Evolutionary conservation across 2,113 vertebrate species (phyloP), one percentile per base, ranked within the genome.

Genomic region (Hydrolagus affinis): DNA sequence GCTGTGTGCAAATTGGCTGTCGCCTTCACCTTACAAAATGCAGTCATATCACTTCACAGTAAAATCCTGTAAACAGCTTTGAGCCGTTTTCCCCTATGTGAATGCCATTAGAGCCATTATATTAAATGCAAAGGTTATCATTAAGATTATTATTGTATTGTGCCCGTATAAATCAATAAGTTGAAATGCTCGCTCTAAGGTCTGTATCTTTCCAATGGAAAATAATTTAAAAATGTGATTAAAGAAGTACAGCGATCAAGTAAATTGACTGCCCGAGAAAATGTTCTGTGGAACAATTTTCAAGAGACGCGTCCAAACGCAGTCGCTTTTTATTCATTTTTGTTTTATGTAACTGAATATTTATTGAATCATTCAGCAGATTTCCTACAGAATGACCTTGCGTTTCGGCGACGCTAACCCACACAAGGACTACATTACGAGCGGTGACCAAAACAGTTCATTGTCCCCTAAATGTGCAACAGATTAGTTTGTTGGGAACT

Each of bases 221-320:
- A 44, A 3, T 44, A 3, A 3, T 44, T 44, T 44, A 44, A 44
- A 44, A 44, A 64, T 17, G 62, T 83, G 32, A 83, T 83, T 83
- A 28, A 83, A 66, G 15, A 64, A 83, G 66, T 66, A 32, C 60
- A 83, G 77, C 66, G 78, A 66, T 62, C 78, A 64, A 83, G 59
- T 28, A 83, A 66, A 66, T 64, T 62, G 56, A 57, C 56, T 77
- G 76, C 62, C 56, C 25, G 59, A 78, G 76, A 15, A 78, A 78
- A n/a, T 56, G 23, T 78, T 75, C 23, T 83, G 62, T 83, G 78
- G 78, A 66, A 66, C 78, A 83, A 17, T 62, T 44, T 44, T 44
- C 28, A 14, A 66, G 11, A 11, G 66, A 30, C 28, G 11, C 78
- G 25, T 64, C 23, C 21, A 28, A n/a, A 68, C 0, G 17, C 30